Evolutionary conservation across 2,113 vertebrate species (phyloP), one percentile per base, ranked within the genome.

Genomic region (Oncorhynchus nerka): DNA sequence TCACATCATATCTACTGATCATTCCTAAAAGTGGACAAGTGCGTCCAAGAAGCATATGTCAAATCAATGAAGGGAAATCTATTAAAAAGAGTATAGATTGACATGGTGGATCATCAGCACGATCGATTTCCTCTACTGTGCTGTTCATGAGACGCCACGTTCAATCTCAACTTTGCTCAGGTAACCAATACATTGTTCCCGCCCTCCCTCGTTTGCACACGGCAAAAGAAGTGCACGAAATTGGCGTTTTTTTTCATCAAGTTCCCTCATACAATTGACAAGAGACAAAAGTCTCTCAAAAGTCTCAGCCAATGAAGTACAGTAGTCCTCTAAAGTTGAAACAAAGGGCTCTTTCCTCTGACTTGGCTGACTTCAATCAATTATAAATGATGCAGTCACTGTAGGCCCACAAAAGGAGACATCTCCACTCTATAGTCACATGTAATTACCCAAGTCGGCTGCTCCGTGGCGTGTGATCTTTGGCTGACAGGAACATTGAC

Each of bases 361-460:
- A 76, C 90, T 93, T 89, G 88, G 83, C 91, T 95, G 94, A 95
- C 94, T 94, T 93, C 92, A 88, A 92, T 95, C 94, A 96, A 96
- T 96, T 97, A 97, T 97, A 96, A 97, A 98, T 97, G 95, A 97
- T 96, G 95, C 95, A 96, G 94, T 94, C 95, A 94, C 89, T 95
- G 95, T 95, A 95, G 95, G 93, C 94, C 95, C 95, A 96, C 95
- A 97, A 95, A 98, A 97, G 96, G 97, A 98, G 97, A 98, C 96
- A 96, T 98, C 95, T 94, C 94, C 94, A 94, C 95, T 95, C 95
- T 93, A 95, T 96, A 96, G 96, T 97, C 97, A 96, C 94, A 97
- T 96, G 94, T 96, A 98, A 99, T 99, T 98, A 99, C 93, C 94
- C 95, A 95, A 95, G 95, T 88, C 94, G 90, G 90, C 93, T 94